Conservation (phyloP, 2,797 vertebrate species). For the Acipenser oxyrinchus region DNA sequence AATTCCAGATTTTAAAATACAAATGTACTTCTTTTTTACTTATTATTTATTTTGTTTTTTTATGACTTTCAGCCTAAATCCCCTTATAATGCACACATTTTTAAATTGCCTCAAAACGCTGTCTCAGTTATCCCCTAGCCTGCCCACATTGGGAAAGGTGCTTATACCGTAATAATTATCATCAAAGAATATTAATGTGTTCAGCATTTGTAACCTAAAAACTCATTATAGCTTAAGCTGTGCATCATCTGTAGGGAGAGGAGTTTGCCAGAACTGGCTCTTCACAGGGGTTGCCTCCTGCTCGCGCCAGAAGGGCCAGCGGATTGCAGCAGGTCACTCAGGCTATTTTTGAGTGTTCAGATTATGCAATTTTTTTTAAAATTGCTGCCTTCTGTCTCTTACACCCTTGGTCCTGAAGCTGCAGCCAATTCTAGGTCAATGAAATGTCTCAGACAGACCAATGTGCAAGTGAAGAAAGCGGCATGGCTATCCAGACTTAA, state of each 20-base stretch:
- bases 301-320: constrained; percentile 67
- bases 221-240: constrained; percentile 94
- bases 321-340: constrained; percentile 77
- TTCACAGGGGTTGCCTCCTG: constrained; percentile 75
- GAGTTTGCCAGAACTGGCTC: constrained; percentile 75
- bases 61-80: too few species aligned
- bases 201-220: constrained; percentile 97
- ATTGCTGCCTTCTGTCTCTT: constrained; percentile 58
- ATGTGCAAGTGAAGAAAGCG: constrained; percentile 23
- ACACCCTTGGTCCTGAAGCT: constrained; percentile 2
- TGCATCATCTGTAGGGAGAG: constrained; percentile 79
- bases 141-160: constrained; percentile 95
- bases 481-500: constrained; percentile 27
- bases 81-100: not conserved
- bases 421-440: not conserved
- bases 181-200: constrained; percentile 99
- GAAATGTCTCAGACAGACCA: too few species aligned
- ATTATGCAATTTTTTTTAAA: constrained; percentile 57
- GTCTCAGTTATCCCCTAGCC: constrained; percentile 65
- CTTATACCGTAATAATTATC: constrained; percentile 99
- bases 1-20: too few species aligned
- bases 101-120: constrained; percentile 56
- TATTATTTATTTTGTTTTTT: not conserved
- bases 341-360: constrained; percentile 69
- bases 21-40: too few species aligned